These are phyloP conservation scores for Amphilophus citrinellus DNA, from an alignment of 2,113 vertebrate species.

Conservation along the genomic window DNA sequence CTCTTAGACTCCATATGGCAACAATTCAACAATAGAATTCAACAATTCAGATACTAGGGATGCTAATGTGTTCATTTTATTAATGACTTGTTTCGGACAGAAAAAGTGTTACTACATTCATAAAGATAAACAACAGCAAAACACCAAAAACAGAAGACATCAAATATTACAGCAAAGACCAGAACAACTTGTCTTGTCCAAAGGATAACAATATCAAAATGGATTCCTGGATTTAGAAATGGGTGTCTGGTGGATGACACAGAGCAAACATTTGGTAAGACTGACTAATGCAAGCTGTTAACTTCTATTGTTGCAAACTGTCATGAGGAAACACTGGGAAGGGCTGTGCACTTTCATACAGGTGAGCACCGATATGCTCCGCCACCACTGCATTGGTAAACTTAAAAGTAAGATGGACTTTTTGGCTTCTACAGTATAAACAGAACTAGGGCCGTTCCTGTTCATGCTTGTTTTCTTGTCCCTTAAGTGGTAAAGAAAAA, in stretches of 20 bases:
- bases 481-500: background rate
- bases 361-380: background rate
- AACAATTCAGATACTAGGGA: no score
- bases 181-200: background rate
- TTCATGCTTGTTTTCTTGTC: background rate
- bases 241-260: background rate
- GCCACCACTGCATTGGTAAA: background rate
- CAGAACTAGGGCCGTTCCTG: background rate
- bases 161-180: background rate
- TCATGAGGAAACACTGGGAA: background rate
- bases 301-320: background rate
- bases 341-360: background rate
- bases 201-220: background rate
- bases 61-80: background rate
- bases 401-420: background rate
- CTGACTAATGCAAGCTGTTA: background rate
- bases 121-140: background rate
- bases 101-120: background rate
- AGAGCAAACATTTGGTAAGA: background rate
- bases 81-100: background rate
- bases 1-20: no score
- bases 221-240: background rate
- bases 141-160: background rate
- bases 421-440: background rate
- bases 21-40: no score